These are phyloP conservation scores for Anaspis maculata DNA, from an alignment of 2,888 invertebrate species.

Conservation along the genomic window DNA sequence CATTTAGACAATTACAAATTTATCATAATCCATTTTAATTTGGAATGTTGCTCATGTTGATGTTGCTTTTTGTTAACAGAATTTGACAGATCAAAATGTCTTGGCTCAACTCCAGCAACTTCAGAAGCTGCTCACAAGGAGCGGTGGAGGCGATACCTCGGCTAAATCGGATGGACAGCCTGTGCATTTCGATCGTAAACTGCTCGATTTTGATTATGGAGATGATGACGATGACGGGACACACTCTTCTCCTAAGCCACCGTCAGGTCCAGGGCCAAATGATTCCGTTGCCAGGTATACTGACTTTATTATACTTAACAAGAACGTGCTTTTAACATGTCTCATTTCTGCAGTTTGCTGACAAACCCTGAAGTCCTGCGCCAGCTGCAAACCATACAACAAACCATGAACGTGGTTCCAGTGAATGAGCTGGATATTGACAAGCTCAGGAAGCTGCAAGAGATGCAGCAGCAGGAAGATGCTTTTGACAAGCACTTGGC, in stretches of 20 bases:
- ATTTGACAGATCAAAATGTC: slow-evolving; percentile 35
- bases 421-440: slow-evolving; percentile 54
- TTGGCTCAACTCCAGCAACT: slow-evolving; percentile 54
- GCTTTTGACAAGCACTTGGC: slow-evolving; percentile 69
- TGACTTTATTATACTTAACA: slow-evolving; percentile 7
- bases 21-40: no score
- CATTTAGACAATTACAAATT: neutral
- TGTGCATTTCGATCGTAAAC: slow-evolving; percentile 74
- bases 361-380: slow-evolving; percentile 84
- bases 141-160: slow-evolving; percentile 22
- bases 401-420: slow-evolving; percentile 45
- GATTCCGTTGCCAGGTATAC: slow-evolving; percentile 24
- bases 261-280: slow-evolving; percentile 36
- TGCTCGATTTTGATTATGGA: slow-evolving; percentile 86
- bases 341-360: slow-evolving; percentile 52
- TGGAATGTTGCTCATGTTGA: no score
- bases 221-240: slow-evolving; percentile 81
- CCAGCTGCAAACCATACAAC: slow-evolving; percentile 67
- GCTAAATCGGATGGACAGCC: slow-evolving; percentile 27
- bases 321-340: no score
- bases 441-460: slow-evolving; percentile 57
- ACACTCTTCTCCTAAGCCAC: slow-evolving; percentile 42
- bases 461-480: slow-evolving; percentile 65
- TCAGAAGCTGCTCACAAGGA: slow-evolving; percentile 49
- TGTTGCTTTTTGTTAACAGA: no score